Evolutionary conservation across 2,113 vertebrate species (phyloP), one percentile per base, ranked within the genome.

Genomic region (Burhinus bistriatus): DNA sequence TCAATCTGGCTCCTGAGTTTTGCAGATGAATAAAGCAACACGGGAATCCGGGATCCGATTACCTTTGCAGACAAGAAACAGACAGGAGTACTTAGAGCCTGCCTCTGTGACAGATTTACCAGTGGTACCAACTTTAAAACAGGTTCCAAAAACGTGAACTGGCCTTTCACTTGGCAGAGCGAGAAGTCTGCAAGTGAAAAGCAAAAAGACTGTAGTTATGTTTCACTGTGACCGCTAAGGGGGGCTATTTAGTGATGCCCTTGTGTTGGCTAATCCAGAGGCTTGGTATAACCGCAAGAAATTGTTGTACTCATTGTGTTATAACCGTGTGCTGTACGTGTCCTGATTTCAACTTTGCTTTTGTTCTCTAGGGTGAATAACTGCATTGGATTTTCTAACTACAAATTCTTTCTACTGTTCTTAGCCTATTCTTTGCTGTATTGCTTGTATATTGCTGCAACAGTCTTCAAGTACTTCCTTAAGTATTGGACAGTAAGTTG

Each of bases 331-430:
- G 66, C 70, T 64, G 83, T 64, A 64, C 83, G 9, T 59, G 54
- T 91, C 57, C 93, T 95, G 83, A 97, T 87, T 96, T 62, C 85
- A 93, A 78, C 89, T 97, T 90, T 42, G 92, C 87, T 98, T 97
- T 97, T 94, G 94, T 97, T 95, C 90, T 96, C 93, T 84, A 99
- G 99, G 99, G 99, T 99, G 90, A 99, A 99, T 98, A 99, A 99
- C 98, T 99, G 99, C 96, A 99, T 99, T 95, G 99, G 99, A 89
- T 99, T 99, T 98, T 99, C 99, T 95, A 99, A 99, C 99, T 99
- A 99, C 98, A 99, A 99, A 98, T 99, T 99, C 97, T 99, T 99
- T 96, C 98, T 99, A 66, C 99, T 99, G 54, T 99, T 99, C 97
- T 98, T 99, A 95, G 98, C 98, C 76, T 99, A 99, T 98, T 99